Evolutionary conservation across 2,113 vertebrate species (phyloP).

Genomic region (Cryptotis parvus): DNA sequence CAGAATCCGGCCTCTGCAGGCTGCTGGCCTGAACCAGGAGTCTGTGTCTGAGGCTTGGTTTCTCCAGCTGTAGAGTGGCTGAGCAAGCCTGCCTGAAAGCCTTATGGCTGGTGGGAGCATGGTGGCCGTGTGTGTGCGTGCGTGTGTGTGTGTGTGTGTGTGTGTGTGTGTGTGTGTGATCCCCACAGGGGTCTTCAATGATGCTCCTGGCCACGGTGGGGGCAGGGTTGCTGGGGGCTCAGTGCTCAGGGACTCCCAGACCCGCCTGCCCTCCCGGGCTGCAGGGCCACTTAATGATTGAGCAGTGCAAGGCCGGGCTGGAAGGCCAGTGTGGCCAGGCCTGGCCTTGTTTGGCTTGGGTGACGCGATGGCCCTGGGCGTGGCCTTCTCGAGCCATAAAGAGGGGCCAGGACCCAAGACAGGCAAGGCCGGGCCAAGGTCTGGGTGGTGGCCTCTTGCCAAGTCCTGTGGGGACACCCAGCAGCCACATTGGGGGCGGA

Average conservation of each 20-base stretch:
- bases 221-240: background rate
- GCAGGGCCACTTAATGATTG: conserved; percentile 46
- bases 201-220: too few relatives aligned
- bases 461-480: background rate
- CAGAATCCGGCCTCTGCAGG: background rate
- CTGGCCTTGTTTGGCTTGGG: conserved; percentile 73
- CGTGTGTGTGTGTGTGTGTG: too few relatives aligned
- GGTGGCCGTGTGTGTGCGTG: rapidly evolving
- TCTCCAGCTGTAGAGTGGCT: background rate
- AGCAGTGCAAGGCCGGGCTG: background rate
- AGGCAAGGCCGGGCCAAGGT: conserved; percentile 74
- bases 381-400: conserved; percentile 60
- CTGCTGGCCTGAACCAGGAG: too few relatives aligned
- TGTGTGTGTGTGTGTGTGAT: too few relatives aligned
- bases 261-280: background rate
- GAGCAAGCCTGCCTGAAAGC: background rate
- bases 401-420: conserved; percentile 51
- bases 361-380: conserved; percentile 74
- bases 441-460: conserved; percentile 22
- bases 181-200: too few relatives aligned
- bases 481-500: rapidly evolving
- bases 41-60: background rate
- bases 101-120: background rate
- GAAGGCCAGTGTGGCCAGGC: conserved; percentile 53
- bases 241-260: rapidly evolving